Base-by-base conservation (phyloP, 2,113 vertebrate genomes). In the Oreochromis spilurus region DNA sequence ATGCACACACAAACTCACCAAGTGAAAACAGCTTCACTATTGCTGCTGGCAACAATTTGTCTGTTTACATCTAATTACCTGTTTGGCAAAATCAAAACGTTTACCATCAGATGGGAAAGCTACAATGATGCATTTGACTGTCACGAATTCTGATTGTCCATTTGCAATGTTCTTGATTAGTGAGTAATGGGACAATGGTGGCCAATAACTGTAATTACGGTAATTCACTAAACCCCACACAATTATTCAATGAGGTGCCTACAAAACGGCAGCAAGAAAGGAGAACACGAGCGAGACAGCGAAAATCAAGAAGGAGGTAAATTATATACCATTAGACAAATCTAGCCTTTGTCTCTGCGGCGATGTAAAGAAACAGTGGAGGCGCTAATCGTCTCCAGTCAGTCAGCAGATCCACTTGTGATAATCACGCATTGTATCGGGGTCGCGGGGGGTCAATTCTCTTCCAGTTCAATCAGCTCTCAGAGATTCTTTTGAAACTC, bases 371-470 rank as follows among this genome's bases (percentile, higher is more conserved):
- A 84, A 85, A 29, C 67, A 9, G 34, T 16, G 6, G 70, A 88
- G 87, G 88, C 53, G 7, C 34, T 84, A 86, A 91, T 94, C 92
- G 86, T 81, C 84, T 26, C 13, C 67, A 54, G 40, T 55, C 85
- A 79, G 58, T 93, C 90, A 83, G 77, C 45, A 16, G 84, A 92
- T 88, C 92, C 94, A 87, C 88, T 90, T 19, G 82, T 86, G 88
- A 90, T 94, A 92, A 92, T 91, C 85, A 72, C 1, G 54, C 31
- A 89, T 93, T 94, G 94, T 94, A 81, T 29, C 2, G 4, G 5
- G 13, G 83, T 86, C 38, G 0, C 5, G 4, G 24, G 21, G 62
- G 90, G 90, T 93, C 91, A 85, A 10, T 45, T 79, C 87, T 83
- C 91, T 26, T 52, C n/a, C n/a, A 21, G 50, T 60, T 87, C 89